A percentile compares a stretch with the other conserved stretches of the same genome.
Evolutionary conservation across 2,888 invertebrate genomes (phyloP).

Genomic region (Yponomeuta cagnagella): DNA sequence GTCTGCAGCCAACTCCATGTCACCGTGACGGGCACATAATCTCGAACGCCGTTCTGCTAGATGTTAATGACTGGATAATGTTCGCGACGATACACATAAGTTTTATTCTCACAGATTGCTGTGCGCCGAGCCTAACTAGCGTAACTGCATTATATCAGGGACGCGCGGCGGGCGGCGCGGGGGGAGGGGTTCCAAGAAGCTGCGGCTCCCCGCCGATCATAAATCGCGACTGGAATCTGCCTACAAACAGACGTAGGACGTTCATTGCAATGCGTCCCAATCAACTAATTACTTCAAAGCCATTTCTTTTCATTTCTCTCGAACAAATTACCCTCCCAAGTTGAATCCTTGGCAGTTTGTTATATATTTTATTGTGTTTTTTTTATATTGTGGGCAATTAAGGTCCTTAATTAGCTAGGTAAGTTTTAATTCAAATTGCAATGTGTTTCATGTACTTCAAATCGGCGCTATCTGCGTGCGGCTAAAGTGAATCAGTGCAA

Average conservation of each 20-base stretch:
- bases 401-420: too few relatives aligned
- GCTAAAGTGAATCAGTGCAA: too few relatives aligned
- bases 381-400: neutral
- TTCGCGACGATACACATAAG: neutral
- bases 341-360: neutral
- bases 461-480: too few relatives aligned
- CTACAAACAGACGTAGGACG: conserved; percentile 34
- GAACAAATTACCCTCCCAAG: neutral
- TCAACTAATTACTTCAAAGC: neutral
- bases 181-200: conserved; percentile 37
- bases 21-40: neutral
- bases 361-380: neutral
- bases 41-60: too few relatives aligned
- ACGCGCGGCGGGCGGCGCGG: conserved; percentile 2
- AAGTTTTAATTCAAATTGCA: too few relatives aligned
- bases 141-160: conserved; percentile 11
- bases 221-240: conserved; percentile 43
- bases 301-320: neutral
- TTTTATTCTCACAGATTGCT: neutral
- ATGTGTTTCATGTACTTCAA: too few relatives aligned
- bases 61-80: neutral
- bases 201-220: conserved; percentile 39
- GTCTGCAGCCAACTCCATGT: neutral
- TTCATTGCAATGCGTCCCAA: conserved; percentile 8
- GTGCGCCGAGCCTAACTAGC: neutral